Evolutionary conservation across 2,888 invertebrate species (phyloP).

Genomic region (Leucophenga maculata): DNA sequence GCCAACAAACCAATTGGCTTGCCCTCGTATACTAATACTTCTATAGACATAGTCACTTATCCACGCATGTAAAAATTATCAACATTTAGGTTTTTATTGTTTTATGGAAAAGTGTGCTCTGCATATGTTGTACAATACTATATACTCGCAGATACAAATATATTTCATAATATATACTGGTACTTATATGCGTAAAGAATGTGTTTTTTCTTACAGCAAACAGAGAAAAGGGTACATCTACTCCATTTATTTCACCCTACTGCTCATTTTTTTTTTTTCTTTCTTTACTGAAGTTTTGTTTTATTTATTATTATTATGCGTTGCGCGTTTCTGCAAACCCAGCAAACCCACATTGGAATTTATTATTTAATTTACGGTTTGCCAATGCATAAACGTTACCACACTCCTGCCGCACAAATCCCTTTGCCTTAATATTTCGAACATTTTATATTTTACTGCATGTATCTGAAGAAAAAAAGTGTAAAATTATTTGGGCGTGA

Average conservation of each 20-base stretch:
- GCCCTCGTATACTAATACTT: background rate
- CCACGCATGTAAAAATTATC: slow-evolving; percentile 10
- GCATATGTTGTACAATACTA: slow-evolving; percentile 6
- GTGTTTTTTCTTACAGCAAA: too few relatives aligned
- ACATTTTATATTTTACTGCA: background rate
- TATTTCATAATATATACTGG: background rate
- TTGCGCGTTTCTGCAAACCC: slow-evolving; percentile 2
- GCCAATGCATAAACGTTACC: too few relatives aligned
- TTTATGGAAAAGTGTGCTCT: background rate
- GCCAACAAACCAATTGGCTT: too few relatives aligned
- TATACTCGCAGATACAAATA: background rate
- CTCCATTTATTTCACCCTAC: background rate
- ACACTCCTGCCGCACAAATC: background rate
- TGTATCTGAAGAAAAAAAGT: background rate
- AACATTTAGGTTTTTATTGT: slow-evolving; percentile 12
- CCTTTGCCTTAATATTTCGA: background rate
- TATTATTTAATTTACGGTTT: slow-evolving; percentile 48
- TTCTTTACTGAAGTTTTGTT: too few relatives aligned
- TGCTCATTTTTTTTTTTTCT: background rate
- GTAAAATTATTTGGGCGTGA: background rate
- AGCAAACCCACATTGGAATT: slow-evolving; percentile 30
- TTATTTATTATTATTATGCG: slow-evolving; percentile 23
- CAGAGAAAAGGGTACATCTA: background rate
- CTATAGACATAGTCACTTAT: background rate
- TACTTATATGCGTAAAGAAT: too few relatives aligned